Evolutionary conservation across 2,888 invertebrate species (phyloP).

Genomic region (Sericinus montela): DNA sequence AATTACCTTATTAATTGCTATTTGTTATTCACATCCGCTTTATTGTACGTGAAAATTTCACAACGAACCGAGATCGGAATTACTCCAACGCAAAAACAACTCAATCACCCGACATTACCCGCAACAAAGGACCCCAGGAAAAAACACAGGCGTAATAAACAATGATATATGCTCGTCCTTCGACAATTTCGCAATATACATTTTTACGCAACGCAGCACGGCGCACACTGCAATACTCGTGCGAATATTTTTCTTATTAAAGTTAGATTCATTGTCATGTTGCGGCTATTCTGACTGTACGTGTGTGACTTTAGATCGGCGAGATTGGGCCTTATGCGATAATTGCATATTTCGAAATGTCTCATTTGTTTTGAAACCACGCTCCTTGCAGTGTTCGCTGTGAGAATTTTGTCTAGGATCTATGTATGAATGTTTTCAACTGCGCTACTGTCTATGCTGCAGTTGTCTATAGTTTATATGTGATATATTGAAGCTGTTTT

Average conservation of each 20-base stretch:
- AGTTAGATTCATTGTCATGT: constrained; percentile 60
- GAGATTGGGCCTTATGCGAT: constrained; percentile 44
- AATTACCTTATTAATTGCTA: too few species aligned
- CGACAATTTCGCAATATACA: constrained; percentile 45
- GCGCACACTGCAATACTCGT: constrained; percentile 48
- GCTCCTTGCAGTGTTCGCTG: constrained; percentile 21
- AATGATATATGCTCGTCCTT: constrained; percentile 42
- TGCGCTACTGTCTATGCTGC: too few species aligned
- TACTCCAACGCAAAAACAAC: constrained; percentile 19
- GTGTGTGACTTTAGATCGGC: constrained; percentile 11
- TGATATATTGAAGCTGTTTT: too few species aligned
- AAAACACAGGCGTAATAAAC: constrained; percentile 25
- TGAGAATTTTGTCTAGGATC: constrained; percentile 19
- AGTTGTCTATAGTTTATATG: too few species aligned
- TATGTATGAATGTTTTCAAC: neutral
- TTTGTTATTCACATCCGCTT: neutral
- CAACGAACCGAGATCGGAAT: neutral
- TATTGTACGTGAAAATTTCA: neutral
- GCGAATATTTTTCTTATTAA: constrained; percentile 60
- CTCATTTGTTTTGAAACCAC: constrained; percentile 24
- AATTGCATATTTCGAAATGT: constrained; percentile 46
- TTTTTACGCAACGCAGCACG: constrained; percentile 41
- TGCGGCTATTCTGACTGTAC: constrained; percentile 22
- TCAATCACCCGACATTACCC: constrained; percentile 24
- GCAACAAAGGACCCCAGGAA: constrained; percentile 12